Percentiles rank a stretch among this genome's conserved stretches.
Conservation (phyloP, 2,113 vertebrate genomes). For the Phoenicopterus ruber region DNA sequence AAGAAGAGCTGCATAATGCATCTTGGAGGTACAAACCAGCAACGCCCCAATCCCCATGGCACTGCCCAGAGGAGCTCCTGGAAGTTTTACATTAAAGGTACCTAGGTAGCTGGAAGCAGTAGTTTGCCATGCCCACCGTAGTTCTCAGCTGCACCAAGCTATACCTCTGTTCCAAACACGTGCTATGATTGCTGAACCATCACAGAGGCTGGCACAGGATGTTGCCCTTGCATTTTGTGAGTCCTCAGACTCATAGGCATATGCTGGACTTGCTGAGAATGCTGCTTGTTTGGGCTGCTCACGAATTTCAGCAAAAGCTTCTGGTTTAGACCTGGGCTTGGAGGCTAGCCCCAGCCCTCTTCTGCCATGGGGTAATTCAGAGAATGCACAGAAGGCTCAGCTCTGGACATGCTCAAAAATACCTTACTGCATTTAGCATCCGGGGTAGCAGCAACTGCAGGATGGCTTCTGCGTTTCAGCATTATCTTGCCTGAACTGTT, state of each 20-base stretch:
- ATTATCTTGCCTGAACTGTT: background rate
- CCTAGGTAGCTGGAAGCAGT: background rate
- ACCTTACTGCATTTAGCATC: background rate
- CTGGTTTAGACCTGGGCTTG: background rate
- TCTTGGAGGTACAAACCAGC: background rate
- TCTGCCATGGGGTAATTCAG: background rate
- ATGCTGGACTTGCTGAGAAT: background rate
- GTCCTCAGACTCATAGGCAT: background rate
- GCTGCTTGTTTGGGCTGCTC: background rate
- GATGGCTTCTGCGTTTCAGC: background rate
- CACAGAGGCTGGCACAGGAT: background rate
- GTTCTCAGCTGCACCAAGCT: background rate
- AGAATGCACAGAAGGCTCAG: background rate
- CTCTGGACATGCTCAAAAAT: background rate
- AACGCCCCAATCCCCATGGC: accelerated
- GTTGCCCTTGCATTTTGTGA: background rate
- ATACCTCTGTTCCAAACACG: background rate
- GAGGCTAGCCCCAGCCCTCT: background rate
- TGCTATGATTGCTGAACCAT: background rate
- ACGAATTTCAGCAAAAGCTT: background rate
- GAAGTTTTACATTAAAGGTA: background rate
- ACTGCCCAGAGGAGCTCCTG: background rate
- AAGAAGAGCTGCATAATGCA: background rate
- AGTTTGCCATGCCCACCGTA: background rate
- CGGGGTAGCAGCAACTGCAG: background rate